phyloP scores from a whole-genome alignment of 2,113 vertebrate species.

The Callorhinus ursinus region DNA sequence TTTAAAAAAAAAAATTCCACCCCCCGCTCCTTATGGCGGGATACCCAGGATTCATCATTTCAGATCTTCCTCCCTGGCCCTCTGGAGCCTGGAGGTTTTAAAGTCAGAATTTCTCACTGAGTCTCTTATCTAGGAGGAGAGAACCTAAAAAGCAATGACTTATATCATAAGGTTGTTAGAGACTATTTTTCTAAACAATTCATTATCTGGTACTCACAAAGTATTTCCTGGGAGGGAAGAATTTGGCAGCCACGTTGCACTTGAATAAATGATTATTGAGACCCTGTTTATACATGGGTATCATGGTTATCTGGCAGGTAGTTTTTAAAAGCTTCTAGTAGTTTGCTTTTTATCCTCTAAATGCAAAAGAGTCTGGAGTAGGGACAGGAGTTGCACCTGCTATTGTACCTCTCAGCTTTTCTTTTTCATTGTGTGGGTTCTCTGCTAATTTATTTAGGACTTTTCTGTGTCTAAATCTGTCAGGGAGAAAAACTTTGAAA shows the following conservation, averaged over 20 bases:
- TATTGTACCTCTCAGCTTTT: not conserved
- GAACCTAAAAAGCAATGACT: slow-evolving; percentile 14
- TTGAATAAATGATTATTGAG: not conserved
- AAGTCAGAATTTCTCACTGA: slow-evolving; percentile 25
- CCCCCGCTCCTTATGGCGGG: not conserved
- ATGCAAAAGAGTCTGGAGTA: not conserved
- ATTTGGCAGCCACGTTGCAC: slow-evolving; percentile 33
- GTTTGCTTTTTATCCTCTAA: not conserved
- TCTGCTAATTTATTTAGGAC: not conserved
- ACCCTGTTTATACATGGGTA: not conserved
- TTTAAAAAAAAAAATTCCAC: not conserved
- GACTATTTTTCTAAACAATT: slow-evolving; percentile 56
- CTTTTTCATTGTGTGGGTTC: not conserved
- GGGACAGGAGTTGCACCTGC: not conserved
- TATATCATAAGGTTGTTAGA: not conserved
- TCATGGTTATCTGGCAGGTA: not conserved
- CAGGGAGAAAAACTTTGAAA: not conserved
- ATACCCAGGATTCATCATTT: not conserved
- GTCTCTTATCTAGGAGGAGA: not conserved
- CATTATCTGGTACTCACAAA: slow-evolving; percentile 60
- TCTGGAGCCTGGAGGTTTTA: not conserved
- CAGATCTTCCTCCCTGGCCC: not conserved
- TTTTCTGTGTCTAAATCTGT: not conserved
- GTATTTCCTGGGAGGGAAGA: slow-evolving; percentile 57
- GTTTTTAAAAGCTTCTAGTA: not conserved